phyloP scores from a whole-genome alignment of 2,888 invertebrate species.

The Andrena flavipes region DNA sequence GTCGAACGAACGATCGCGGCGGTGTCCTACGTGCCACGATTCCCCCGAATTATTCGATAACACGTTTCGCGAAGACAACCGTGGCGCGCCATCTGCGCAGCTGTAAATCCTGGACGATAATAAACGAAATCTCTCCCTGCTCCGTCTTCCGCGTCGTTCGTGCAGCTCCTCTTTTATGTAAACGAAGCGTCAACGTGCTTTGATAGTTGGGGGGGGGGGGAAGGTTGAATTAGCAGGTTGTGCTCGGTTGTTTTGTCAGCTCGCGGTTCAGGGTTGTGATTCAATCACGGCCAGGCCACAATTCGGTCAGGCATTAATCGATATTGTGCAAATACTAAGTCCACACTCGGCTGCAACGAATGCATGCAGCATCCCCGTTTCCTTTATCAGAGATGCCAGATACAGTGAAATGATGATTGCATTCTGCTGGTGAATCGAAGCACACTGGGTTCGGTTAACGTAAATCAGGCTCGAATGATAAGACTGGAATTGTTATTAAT shows the following conservation, averaged over 20 bases:
- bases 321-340: constrained; percentile 3
- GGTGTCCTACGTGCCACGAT: constrained; percentile 18
- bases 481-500: constrained; percentile 31
- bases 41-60: constrained; percentile 31
- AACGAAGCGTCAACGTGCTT: neutral
- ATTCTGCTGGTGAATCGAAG: neutral
- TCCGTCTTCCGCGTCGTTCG: neutral
- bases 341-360: neutral
- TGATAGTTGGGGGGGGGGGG: neutral
- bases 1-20: neutral
- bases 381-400: neutral
- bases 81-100: neutral
- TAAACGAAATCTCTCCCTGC: constrained; percentile 18
- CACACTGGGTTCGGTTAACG: neutral
- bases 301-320: neutral
- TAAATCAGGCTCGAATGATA: neutral
- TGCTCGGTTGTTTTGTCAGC: too few species aligned
- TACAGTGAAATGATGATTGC: constrained; percentile 10
- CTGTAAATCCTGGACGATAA: constrained; percentile 22
- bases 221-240: neutral
- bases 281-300: neutral
- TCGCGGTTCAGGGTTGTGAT: neutral
- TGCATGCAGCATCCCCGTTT: neutral
- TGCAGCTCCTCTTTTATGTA: neutral
- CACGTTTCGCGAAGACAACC: constrained; percentile 21